Conservation (phyloP, 2,113 vertebrate species). For the Loxodonta africana region DNA sequence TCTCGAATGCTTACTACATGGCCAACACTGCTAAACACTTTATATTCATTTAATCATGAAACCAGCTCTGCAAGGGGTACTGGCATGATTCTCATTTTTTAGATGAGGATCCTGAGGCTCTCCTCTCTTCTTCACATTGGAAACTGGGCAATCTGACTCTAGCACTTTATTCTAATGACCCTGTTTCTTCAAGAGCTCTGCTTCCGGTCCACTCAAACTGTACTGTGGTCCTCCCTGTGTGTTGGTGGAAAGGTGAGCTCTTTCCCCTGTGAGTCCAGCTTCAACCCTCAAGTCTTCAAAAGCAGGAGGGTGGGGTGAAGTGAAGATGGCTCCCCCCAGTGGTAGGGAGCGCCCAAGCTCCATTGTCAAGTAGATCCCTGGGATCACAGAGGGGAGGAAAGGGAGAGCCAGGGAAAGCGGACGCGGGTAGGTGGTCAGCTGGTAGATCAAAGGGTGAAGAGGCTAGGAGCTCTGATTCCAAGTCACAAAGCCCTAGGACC, state of each 20-base stretch:
- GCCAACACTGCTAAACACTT: neutral
- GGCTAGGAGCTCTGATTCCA: neutral
- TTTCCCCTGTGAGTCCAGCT: neutral
- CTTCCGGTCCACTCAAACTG: neutral
- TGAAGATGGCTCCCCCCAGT: neutral
- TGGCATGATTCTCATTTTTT: neutral
- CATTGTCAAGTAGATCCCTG: neutral
- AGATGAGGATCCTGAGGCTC: neutral
- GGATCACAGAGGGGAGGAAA: neutral
- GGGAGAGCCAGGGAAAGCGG: neutral
- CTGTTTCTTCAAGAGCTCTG: neutral
- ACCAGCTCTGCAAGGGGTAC: neutral
- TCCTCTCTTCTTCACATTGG: neutral
- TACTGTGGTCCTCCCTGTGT: neutral
- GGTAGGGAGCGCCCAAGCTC: neutral
- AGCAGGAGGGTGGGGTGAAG: neutral
- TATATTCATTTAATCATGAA: no score
- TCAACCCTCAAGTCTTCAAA: neutral
- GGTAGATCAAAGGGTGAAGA: neutral
- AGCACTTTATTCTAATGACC: neutral
- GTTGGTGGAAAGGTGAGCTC: neutral
- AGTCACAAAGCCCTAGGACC: neutral
- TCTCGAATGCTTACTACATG: neutral
- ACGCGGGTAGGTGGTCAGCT: neutral
- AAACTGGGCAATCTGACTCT: neutral